A percentile compares a stretch with the other conserved stretches of the same genome.
phyloP scores from a whole-genome alignment of 2,888 invertebrate genomes.

The Drosophila ochracea region DNA sequence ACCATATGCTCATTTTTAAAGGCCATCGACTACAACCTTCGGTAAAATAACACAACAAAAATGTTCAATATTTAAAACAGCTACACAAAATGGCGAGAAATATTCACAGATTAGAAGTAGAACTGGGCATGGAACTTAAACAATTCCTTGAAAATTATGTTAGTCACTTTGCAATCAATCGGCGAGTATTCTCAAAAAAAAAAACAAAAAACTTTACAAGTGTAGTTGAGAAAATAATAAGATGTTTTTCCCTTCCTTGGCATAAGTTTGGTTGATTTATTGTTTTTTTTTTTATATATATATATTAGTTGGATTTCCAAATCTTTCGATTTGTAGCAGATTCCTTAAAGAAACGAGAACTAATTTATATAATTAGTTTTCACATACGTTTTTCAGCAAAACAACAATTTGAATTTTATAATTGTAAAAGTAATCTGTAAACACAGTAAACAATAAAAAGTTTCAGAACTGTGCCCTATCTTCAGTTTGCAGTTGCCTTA shows the following conservation, averaged over 20 bases:
- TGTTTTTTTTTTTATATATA: background rate
- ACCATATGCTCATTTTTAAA: too few species aligned
- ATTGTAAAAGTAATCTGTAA: background rate
- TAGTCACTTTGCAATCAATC: background rate
- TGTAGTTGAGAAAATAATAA: background rate
- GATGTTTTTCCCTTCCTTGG: background rate
- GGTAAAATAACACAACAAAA: too few species aligned
- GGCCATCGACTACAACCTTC: too few species aligned
- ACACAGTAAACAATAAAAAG: background rate
- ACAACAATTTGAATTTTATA: background rate
- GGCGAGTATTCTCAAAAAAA: background rate
- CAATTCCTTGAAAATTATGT: background rate
- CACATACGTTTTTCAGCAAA: background rate
- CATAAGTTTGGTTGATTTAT: background rate
- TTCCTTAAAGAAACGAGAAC: background rate
- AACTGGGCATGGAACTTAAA: background rate
- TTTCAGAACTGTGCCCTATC: background rate
- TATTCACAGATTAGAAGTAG: too few species aligned
- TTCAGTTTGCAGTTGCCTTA: background rate
- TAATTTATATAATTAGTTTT: background rate
- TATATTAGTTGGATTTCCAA: background rate
- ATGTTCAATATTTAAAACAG: too few species aligned
- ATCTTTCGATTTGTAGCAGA: background rate
- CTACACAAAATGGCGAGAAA: too few species aligned
- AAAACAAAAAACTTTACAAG: background rate